Percentiles rank a stretch among this genome's conserved stretches.
Evolutionary conservation across 1,140 invertebrate species (phyloP).

Genomic region (Elymnias hypermnestra): DNA sequence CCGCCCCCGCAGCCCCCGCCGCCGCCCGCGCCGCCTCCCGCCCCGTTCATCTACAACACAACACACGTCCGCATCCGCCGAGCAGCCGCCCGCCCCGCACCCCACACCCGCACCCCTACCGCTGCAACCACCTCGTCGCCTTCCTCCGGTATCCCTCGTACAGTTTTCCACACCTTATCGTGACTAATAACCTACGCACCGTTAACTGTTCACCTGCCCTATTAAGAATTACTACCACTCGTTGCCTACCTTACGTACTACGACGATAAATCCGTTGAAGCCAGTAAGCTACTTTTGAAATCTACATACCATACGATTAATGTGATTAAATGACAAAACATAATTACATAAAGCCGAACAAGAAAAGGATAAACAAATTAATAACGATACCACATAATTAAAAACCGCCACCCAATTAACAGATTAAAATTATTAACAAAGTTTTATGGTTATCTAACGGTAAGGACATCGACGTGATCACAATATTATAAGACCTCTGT

Average conservation of each 20-base stretch:
- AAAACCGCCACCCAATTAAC: conserved; percentile 23
- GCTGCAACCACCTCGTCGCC: conserved; percentile 3
- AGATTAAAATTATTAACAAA: conserved; percentile 3
- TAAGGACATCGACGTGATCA: conserved; percentile 16
- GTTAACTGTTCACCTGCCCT: too few species aligned
- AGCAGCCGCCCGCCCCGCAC: conserved; percentile 54
- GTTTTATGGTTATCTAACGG: neutral
- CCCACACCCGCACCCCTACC: conserved; percentile 45
- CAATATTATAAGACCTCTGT: conserved; percentile 20
- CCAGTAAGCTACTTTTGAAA: too few species aligned
- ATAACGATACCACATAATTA: conserved; percentile 3
- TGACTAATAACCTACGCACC: too few species aligned
- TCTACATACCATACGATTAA: too few species aligned
- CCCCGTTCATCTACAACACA: conserved; percentile 6
- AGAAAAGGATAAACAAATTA: conserved; percentile 3
- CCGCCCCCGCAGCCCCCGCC: conserved; percentile 26
- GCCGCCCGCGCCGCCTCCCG: conserved; percentile 30
- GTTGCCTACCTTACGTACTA: too few species aligned
- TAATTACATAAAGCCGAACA: conserved; percentile 1
- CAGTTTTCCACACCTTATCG: too few species aligned
- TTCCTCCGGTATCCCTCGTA: neutral
- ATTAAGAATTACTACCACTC: too few species aligned
- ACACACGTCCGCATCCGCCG: neutral
- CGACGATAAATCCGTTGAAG: too few species aligned
- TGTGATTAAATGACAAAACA: conserved; percentile 11